phyloP scores from a whole-genome alignment of 2,113 vertebrate species.

The Melanerpes formicivorus region DNA sequence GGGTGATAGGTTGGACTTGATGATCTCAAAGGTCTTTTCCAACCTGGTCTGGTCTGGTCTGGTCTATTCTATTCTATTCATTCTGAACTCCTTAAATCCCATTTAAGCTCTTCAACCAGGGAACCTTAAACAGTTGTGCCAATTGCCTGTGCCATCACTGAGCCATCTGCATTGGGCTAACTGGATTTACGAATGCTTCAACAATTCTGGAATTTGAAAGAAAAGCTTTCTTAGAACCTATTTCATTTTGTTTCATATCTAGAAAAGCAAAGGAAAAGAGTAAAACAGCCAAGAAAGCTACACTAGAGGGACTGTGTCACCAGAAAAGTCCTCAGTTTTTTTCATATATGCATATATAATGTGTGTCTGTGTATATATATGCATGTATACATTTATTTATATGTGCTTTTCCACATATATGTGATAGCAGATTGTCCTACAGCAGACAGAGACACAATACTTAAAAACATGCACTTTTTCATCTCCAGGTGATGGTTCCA shows the following conservation, averaged over 20 bases:
- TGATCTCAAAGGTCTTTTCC: too few species aligned
- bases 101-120: conserved; percentile 13
- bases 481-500: neutral
- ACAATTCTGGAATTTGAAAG: conserved; percentile 7
- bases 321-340: neutral
- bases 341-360: neutral
- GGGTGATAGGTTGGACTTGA: too few species aligned
- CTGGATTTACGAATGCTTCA: conserved; percentile 20
- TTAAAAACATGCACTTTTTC: neutral
- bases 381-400: neutral
- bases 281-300: neutral
- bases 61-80: too few species aligned
- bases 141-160: conserved; percentile 20
- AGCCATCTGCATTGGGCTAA: conserved; percentile 4
- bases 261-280: neutral
- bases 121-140: conserved; percentile 17
- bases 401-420: neutral
- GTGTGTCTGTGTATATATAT: neutral
- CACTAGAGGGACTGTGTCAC: neutral
- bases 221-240: neutral
- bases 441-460: neutral
- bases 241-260: neutral
- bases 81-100: conserved; percentile 25
- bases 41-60: too few species aligned
- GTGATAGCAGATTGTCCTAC: neutral